Percentiles rank a stretch among this genome's conserved stretches.
Evolutionary conservation across 1,140 invertebrate genomes (phyloP).

Genomic region (Ceratoteleas bidentatus): DNA sequence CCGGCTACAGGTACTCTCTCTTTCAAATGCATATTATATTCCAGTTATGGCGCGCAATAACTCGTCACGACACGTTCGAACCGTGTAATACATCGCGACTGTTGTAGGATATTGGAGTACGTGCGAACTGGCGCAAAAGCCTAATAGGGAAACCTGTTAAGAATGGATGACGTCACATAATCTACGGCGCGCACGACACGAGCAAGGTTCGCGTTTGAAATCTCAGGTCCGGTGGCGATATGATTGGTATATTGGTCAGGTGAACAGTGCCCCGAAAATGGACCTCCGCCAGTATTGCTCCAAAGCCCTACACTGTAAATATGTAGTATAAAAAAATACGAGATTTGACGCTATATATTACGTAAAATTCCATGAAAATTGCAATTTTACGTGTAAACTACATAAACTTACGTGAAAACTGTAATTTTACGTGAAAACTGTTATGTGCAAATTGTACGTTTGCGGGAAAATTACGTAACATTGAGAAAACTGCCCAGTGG

Average conservation of each 20-base stretch:
- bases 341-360: too few relatives aligned
- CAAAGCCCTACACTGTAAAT: too few relatives aligned
- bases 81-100: conserved; percentile 68
- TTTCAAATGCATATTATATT: conserved; percentile 70
- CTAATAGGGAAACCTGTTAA: conserved; percentile 66
- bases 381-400: too few relatives aligned
- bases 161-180: conserved; percentile 63
- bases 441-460: too few relatives aligned
- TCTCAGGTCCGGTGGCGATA: conserved; percentile 30
- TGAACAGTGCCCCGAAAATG: conserved; percentile 14
- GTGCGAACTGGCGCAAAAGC: conserved; percentile 54
- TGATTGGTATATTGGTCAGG: conserved; percentile 19
- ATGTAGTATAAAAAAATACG: too few relatives aligned
- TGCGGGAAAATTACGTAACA: too few relatives aligned
- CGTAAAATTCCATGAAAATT: too few relatives aligned
- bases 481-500: too few relatives aligned
- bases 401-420: too few relatives aligned
- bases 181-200: conserved; percentile 53
- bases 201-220: conserved; percentile 57
- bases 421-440: too few relatives aligned
- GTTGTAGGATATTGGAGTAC: conserved; percentile 69
- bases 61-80: conserved; percentile 62
- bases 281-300: not conserved
- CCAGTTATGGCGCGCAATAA: conserved; percentile 60
- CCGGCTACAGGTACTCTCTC: conserved; percentile 28